Base-by-base conservation (phyloP, 2,113 vertebrate species). In the Lethenteron reissneri region DNA sequence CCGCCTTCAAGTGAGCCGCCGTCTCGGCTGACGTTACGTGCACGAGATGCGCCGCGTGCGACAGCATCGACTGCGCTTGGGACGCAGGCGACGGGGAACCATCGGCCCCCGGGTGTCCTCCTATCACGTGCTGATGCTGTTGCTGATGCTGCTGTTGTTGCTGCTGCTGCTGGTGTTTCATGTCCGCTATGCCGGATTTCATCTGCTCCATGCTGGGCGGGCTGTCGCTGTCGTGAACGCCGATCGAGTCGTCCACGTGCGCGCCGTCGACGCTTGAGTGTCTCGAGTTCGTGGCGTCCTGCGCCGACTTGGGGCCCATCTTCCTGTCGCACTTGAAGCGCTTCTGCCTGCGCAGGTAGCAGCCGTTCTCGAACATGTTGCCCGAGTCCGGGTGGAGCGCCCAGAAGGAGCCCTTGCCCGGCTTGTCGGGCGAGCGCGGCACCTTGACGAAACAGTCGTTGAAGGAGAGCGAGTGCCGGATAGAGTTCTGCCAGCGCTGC, bases 341-440 rank as follows among this genome's bases (percentile, higher is more conserved):
- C 78, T 99, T 97, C 81, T 96, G 91, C 71, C 92, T 85, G 12
- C 92, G 89, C 75, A 95, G 79, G 82, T 95, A 99, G 79, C 94
- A 97, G 79, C 94, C 92, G 3, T 99, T 99, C 79, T 97, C 94
- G 9, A 97, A 97, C 94, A 97, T 99, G 84, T 99, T 99, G 72
- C 92, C 92, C 0, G 92, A 96, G 80, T 97, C 92, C 0, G 94
- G 94, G 74, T 97, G 91, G 77, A 97, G 83, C 59, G 91, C 89
- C 94, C 94, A 99, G 78, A 95, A 99, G 8, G 92, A 95, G 68
- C 94, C 94, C 76, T 99, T 99, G 10, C 94, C 94, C 0, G 92
- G 94, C 77, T 99, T 99, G 80, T 99, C 94, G 0, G 94, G 94
- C 1, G 90, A 95, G 15, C 94, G 87, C 1, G 94, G 90, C 76